Conservation (phyloP, 2,797 vertebrate genomes). For the Pipistrellus pygmaeus region DNA sequence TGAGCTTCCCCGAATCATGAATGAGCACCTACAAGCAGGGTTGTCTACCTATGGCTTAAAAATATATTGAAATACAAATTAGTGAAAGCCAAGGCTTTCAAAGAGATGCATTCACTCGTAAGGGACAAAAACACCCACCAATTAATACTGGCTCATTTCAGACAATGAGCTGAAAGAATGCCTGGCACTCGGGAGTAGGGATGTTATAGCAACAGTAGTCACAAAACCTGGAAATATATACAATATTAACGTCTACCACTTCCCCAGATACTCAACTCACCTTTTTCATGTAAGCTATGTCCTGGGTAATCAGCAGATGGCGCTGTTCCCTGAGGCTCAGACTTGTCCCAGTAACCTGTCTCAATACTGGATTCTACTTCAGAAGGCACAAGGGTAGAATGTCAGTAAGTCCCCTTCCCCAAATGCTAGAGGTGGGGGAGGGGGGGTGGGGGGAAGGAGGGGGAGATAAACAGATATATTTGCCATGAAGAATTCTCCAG, state of each 20-base stretch:
- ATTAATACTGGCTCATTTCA: slow-evolving; percentile 7
- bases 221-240: slow-evolving; percentile 49
- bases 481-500: neutral
- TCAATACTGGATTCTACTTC: neutral
- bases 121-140: slow-evolving; percentile 30
- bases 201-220: neutral
- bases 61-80: slow-evolving; percentile 57
- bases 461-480: neutral
- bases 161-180: neutral
- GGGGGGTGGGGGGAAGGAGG: no score
- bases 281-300: slow-evolving; percentile 28
- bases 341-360: neutral
- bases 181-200: neutral
- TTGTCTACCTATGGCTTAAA: neutral
- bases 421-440: neutral
- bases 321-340: slow-evolving; percentile 72
- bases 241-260: slow-evolving; percentile 19
- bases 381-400: neutral
- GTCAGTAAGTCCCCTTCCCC: neutral
- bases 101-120: slow-evolving; percentile 40
- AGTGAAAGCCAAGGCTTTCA: slow-evolving; percentile 33
- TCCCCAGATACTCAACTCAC: neutral
- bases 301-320: slow-evolving; percentile 76
- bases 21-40: neutral
- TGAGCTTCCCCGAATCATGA: neutral